Conservation (phyloP, 2,888 invertebrate species). For the Chymomyza procnemis region DNA sequence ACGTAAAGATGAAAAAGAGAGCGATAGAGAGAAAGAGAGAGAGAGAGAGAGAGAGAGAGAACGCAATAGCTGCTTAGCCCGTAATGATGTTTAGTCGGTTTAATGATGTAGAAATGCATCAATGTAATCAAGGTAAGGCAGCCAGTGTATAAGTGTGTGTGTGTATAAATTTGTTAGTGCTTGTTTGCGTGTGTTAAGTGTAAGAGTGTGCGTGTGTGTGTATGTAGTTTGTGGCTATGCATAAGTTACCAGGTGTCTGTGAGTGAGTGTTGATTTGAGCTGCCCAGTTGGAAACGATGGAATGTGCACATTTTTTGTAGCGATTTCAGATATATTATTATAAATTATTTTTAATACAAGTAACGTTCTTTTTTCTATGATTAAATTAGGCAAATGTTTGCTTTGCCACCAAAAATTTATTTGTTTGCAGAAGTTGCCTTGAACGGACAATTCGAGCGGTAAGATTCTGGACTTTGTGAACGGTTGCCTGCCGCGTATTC, state of each 20-base stretch:
- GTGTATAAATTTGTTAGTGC: background rate
- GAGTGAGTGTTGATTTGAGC: background rate
- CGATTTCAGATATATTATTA: too few species aligned
- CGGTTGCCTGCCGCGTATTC: too few species aligned
- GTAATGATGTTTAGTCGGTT: slow-evolving; percentile 62
- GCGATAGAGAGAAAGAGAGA: background rate
- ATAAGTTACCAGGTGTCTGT: background rate
- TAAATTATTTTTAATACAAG: too few species aligned
- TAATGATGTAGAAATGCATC: slow-evolving; percentile 72
- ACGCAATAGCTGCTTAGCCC: slow-evolving; percentile 2
- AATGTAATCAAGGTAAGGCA: slow-evolving; percentile 63
- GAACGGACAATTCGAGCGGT: too few species aligned
- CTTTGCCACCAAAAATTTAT: too few species aligned
- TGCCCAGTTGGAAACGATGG: background rate
- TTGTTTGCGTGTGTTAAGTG: background rate
- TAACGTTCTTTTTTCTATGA: too few species aligned
- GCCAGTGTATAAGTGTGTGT: background rate
- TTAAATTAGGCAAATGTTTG: too few species aligned
- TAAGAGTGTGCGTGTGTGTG: background rate
- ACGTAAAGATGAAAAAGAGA: background rate
- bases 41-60: background rate
- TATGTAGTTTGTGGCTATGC: background rate
- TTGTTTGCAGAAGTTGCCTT: too few species aligned
- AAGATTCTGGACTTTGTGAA: too few species aligned
- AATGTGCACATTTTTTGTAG: background rate